Percentiles rank a stretch among this genome's conserved stretches.
Conservation (phyloP, 2,888 invertebrate species). For the Leptarthrus brevirostris region DNA sequence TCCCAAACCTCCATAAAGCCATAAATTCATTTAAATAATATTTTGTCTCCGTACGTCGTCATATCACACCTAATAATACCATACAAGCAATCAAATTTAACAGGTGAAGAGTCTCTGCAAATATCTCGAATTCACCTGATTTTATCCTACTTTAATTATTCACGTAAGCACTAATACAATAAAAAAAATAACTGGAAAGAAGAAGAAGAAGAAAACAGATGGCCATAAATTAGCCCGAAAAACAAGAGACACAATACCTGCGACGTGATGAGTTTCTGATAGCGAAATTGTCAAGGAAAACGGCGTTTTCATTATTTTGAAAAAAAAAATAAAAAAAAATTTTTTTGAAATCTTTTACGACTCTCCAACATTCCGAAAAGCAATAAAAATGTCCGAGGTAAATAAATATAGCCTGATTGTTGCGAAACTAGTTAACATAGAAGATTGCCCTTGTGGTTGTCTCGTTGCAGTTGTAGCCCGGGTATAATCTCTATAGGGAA, state of each 20-base stretch:
- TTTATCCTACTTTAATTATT: slow-evolving; percentile 10
- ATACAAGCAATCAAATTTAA: slow-evolving; percentile 5
- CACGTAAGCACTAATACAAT: not conserved
- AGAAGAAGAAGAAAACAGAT: too few species aligned
- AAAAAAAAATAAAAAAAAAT: slow-evolving; percentile 17
- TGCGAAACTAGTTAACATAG: not conserved
- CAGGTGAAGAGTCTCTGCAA: not conserved
- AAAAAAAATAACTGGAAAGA: slow-evolving; percentile 6
- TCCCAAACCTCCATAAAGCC: not conserved
- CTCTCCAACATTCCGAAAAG: slow-evolving; percentile 22
- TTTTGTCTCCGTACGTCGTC: slow-evolving; percentile 25
- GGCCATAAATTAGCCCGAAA: slow-evolving; percentile 11
- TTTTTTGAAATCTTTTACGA: slow-evolving; percentile 2
- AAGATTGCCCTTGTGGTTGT: not conserved
- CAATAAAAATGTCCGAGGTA: slow-evolving; percentile 38
- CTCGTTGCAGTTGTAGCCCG: not conserved
- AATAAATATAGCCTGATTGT: slow-evolving; percentile 39
- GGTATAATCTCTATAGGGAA: not conserved
- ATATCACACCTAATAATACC: not conserved
- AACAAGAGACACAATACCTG: slow-evolving; percentile 5
- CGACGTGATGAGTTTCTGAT: slow-evolving; percentile 1
- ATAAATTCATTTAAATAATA: slow-evolving; percentile 29
- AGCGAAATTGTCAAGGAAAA: not conserved
- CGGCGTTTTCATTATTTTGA: slow-evolving; percentile 4
- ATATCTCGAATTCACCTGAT: slow-evolving; percentile 28